Evolutionary conservation across 2,888 invertebrate genomes (phyloP), one percentile per base, ranked within the genome.

Genomic region (Rhynchonema sp.): DNA sequence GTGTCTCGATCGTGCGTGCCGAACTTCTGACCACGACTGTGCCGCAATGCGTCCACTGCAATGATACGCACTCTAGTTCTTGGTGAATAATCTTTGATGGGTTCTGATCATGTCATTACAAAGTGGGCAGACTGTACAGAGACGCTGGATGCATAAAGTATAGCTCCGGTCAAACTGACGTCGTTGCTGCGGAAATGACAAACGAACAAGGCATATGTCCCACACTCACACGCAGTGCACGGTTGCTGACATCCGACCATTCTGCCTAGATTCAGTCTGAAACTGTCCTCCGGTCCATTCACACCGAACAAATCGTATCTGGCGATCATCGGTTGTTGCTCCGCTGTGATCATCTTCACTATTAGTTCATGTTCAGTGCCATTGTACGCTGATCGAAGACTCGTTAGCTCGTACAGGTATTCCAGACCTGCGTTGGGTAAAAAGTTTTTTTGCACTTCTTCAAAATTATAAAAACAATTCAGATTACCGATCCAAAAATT

Each of bases 341-440:
- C 25, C 2, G 29, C 53, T 22, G 52, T 46, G 25, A 26, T 58
- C 56, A 60, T 27, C n/a, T 23, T 2, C 3, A 60, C 22, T 13
- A 46, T 17, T 49, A 60, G 30, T 49, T 60, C 60, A 49, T 60
- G 58, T 17, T 26, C 28, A 20, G 23, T 46, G 25, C 28, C 30
- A 9, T 2, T 56, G 17, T 9, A 2, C 13, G 17, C 22, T 20
- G 9, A 13, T 38, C 38, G 9, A 6, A 27, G 6, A 22, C 27
- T 54, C 27, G 57, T 57, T 29, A 60, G 27, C 52, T 60, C 58
- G 29, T 46, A 49, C 2, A 60, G 26, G 30, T 57, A 53, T 9
- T 60, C 60, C 26, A 59, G 59, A 13, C 60, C 60, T 60, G 49
- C 23, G 20, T n/a, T n/a, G n/a, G n/a, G n/a, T n/a, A n/a, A n/a